Evolutionary conservation across 2,113 vertebrate genomes (phyloP).

Genomic region (Caretta caretta): DNA sequence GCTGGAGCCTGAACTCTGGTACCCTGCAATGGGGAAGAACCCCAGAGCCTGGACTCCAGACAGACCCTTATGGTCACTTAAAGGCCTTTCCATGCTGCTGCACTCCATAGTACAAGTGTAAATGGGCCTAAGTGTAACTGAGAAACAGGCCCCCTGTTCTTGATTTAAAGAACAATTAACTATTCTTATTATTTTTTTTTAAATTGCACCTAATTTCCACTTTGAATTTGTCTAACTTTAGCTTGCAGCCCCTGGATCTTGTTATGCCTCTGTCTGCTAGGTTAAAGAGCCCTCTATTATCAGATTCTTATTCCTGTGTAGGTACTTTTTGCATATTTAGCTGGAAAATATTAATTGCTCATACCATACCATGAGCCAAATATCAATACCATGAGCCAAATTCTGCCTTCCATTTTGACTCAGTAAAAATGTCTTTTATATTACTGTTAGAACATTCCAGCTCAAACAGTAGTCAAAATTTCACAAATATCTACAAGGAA

Average conservation of each 20-base stretch:
- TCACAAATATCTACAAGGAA: not conserved
- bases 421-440: not conserved
- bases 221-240: not conserved
- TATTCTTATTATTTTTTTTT: not conserved
- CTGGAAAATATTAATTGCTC: not conserved
- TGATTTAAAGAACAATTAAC: not conserved
- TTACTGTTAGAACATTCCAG: not conserved
- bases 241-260: not conserved
- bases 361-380: not conserved
- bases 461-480: not conserved
- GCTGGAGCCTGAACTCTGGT: too few relatives aligned
- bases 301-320: not conserved
- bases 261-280: not conserved
- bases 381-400: not conserved
- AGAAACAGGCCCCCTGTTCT: not conserved
- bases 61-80: not conserved
- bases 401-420: not conserved
- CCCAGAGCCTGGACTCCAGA: not conserved
- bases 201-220: not conserved
- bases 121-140: not conserved
- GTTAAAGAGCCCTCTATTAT: not conserved
- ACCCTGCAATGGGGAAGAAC: not conserved
- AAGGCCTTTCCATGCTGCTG: not conserved
- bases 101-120: not conserved
- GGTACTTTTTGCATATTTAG: not conserved